These are phyloP conservation scores for Dendrolimus punctatus DNA, from an alignment of 1,140 invertebrate species.

Conservation along the genomic window DNA sequence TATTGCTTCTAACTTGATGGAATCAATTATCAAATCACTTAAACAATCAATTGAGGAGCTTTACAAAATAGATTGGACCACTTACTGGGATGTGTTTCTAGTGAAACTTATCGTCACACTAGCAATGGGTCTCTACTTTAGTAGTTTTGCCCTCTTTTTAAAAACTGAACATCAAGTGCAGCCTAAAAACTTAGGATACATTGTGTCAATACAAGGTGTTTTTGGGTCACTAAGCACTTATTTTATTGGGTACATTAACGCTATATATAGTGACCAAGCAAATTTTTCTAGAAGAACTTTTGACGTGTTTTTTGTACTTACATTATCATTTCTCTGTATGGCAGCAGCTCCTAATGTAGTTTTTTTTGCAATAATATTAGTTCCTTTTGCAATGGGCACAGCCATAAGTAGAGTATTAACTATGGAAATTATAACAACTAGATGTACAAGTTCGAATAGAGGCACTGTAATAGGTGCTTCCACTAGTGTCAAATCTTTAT, in stretches of 20 bases:
- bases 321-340: constrained; percentile 42
- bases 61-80: constrained; percentile 54
- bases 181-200: constrained; percentile 66
- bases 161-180: constrained; percentile 62
- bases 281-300: constrained; percentile 39
- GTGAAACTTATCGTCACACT: constrained; percentile 58
- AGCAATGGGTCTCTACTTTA: constrained; percentile 54
- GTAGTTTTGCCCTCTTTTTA: constrained; percentile 61
- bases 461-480: constrained; percentile 57
- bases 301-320: constrained; percentile 50
- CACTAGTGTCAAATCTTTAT: constrained; percentile 54
- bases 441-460: constrained; percentile 40
- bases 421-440: constrained; percentile 56
- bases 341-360: constrained; percentile 17
- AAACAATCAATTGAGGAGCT: constrained; percentile 47
- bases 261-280: constrained; percentile 44
- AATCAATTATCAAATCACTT: constrained; percentile 27
- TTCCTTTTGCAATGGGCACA: constrained; percentile 46
- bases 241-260: constrained; percentile 48
- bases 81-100: constrained; percentile 63
- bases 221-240: constrained; percentile 55
- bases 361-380: constrained; percentile 46
- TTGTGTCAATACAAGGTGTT: constrained; percentile 68
- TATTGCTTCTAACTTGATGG: constrained; percentile 6
- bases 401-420: constrained; percentile 51